These are phyloP conservation scores for Odobenus rosmarus DNA, from an alignment of 2,113 vertebrate genomes.

Conservation along the genomic window DNA sequence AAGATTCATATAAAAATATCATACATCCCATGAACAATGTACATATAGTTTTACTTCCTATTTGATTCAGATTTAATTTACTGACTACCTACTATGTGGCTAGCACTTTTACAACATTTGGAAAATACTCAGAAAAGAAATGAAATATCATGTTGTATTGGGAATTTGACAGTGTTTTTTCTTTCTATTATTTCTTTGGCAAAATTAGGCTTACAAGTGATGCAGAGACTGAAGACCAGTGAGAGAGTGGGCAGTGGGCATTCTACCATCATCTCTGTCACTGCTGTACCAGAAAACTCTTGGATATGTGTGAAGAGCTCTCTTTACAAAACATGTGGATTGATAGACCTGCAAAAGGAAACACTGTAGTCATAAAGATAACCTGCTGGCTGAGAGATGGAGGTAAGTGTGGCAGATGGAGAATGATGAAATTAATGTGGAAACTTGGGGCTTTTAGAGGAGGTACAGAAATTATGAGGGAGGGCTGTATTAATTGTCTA, in stretches of 20 bases:
- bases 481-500: not conserved
- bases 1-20: not conserved
- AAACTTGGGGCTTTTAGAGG: not conserved
- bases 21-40: not conserved
- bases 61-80: not conserved
- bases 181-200: not conserved
- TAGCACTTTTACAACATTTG: not conserved
- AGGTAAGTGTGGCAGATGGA: not conserved
- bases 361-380: not conserved
- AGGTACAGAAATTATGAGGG: not conserved
- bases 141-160: not conserved
- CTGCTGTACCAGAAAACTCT: not conserved
- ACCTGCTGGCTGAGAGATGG: not conserved
- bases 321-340: not conserved
- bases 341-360: not conserved
- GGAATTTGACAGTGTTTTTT: not conserved
- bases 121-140: not conserved
- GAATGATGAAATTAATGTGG: not conserved
- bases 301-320: rapidly evolving
- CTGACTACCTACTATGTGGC: not conserved
- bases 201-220: not conserved
- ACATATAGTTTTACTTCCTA: not conserved
- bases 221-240: not conserved
- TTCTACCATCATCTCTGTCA: not conserved
- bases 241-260: not conserved